phyloP scores from a whole-genome alignment of 1,140 invertebrate species.

The Plectrocnemia conspersa region DNA sequence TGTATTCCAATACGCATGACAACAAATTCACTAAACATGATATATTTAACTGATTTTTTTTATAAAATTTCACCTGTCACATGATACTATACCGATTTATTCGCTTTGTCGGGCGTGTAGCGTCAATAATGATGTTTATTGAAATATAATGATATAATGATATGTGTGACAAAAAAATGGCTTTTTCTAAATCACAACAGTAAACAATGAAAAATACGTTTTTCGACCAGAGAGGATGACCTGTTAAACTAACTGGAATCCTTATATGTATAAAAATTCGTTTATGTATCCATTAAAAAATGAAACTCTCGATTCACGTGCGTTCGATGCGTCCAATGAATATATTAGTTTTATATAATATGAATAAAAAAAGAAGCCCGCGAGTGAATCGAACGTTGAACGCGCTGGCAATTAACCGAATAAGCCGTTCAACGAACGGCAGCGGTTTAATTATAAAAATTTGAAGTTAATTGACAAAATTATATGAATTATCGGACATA shows the following conservation, averaged over 20 bases:
- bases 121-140: conserved; percentile 19
- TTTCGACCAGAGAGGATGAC: no score
- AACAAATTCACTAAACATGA: no score
- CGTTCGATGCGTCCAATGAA: background rate
- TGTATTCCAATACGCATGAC: no score
- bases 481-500: conserved; percentile 18
- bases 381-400: background rate
- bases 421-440: conserved; percentile 7
- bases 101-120: conserved; percentile 13
- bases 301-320: background rate
- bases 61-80: no score
- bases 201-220: no score
- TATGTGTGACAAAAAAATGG: conserved; percentile 1
- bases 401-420: conserved; percentile 10
- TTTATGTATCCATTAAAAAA: conserved; percentile 8
- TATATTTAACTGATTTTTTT: no score
- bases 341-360: background rate
- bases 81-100: no score
- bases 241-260: no score
- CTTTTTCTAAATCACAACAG: no score
- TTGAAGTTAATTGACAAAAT: conserved; percentile 21
- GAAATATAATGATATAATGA: conserved; percentile 15
- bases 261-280: no score
- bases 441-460: conserved; percentile 22
- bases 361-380: background rate